Base-by-base conservation (phyloP, 2,797 vertebrate genomes). In the Pogoniulus pusillus region DNA sequence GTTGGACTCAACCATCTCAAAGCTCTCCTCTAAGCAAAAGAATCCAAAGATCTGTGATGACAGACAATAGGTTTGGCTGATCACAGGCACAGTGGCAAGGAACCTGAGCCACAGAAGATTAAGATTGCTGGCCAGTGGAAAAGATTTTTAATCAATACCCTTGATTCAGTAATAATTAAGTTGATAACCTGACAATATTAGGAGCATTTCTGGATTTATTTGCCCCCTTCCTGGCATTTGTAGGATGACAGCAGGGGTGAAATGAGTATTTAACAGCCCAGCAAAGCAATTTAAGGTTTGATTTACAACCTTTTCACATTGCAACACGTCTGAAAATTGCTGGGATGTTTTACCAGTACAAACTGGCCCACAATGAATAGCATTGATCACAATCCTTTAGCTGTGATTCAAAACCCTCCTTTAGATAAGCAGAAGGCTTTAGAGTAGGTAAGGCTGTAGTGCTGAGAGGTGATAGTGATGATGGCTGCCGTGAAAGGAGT, bases 81-180 rank as follows among this genome's bases (percentile, higher is more conserved):
- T 64, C 35, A 41, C 70, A 78, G 91, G 24, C 30, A 65, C 94
- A 93, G 70, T 8, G 18, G 39, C 51, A 66, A 85, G 85, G 57
- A 54, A 47, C 1, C 16, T 8, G 63, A 89, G 35, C 12, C 53
- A 32, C 43, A 76, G 73, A 86, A 58, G 72, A 35, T 71, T 30
- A 91, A 15, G 1, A 2, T 34, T 39, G 57, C 24, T 23, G 17
- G 41, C 30, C 65, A 78, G 16, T 4, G 15, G 39, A 82, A 78
- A 49, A 68, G 8, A 71, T 15, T 30, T 30, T 45, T 55, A 71
- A 81, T 69, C 60, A 34, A 58, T 82, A 73, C 55, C 79, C 71
- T 58, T 35, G 41, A 89, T 68, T 55, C 55, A 14, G 24, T 83
- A 41, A 57, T 51, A 54, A 82, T 39, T 93, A 86, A 35, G 16